Evolutionary conservation across 2,797 vertebrate genomes (phyloP), one percentile per base, ranked within the genome.

Genomic region (Poeciliopsis infans): DNA sequence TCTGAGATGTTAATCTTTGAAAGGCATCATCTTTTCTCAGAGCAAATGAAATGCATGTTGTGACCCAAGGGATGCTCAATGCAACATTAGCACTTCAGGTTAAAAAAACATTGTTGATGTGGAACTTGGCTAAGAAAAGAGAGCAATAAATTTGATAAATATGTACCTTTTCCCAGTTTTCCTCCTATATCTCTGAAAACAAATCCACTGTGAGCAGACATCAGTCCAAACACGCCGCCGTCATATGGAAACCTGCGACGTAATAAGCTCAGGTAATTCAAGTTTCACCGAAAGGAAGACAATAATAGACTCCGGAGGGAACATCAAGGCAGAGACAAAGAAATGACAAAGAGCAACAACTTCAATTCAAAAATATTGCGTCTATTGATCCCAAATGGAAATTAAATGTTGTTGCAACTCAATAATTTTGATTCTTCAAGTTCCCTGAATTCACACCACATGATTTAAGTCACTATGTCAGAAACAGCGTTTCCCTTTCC

Each of bases 331-430:
- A 8, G 28, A 85, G 75, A 28, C 59, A 91, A 93, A 94, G 91
- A 91, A 81, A 92, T 93, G 92, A 94, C 89, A 91, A 79, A 88
- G 89, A 89, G 82, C 87, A 87, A 49, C 77, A 80, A 86, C 90
- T 51, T 49, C 18, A 49, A 20, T 49, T 51, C 20, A 51, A 51
- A 51, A 23, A 51, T 51, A 23, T 7, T 31, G 31, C 31, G 31
- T 51, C 25, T 25, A 51, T 23, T 23, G 23, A 51, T 51, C 20
- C 20, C 49, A 51, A 51, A 51, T 51, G 49, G 20, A 51, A 51
- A 23, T 23, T 51, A 51, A 51, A 23, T 51, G 18, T 49, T 20
- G 47, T 20, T 49, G 6, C 47, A 7, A 51, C 49, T 51, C 49
- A 7, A 23, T 23, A 23, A 51, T 51, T 51, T 25, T 23, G 20